Percentiles rank a stretch among this genome's conserved stretches.
phyloP scores from a whole-genome alignment of 2,797 vertebrate species.

The Remorina albescens region DNA sequence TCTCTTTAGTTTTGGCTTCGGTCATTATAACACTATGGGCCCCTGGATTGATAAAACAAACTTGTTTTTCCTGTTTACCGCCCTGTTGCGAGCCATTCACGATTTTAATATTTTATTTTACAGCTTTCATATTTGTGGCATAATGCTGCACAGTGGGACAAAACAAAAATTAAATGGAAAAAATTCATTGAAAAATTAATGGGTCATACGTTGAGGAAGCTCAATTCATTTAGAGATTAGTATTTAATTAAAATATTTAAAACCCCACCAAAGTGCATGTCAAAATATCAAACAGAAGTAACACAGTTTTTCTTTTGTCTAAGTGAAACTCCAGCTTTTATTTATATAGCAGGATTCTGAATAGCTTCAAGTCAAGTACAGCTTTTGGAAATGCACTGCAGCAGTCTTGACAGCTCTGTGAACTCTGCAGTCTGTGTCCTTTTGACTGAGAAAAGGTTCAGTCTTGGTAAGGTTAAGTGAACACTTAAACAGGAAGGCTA shows the following conservation, averaged over 20 bases:
- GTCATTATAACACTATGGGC: neutral
- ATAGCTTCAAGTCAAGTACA: neutral
- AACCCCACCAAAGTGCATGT: neutral
- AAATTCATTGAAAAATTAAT: neutral
- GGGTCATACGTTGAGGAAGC: neutral
- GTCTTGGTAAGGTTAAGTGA: conserved; percentile 8
- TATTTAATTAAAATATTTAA: conserved; percentile 14
- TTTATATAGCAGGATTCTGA: conserved; percentile 12
- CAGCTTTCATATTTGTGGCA: neutral
- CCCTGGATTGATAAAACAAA: neutral
- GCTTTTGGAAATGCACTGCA: conserved; percentile 20
- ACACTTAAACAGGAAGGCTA: conserved; percentile 5
- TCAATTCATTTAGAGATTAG: conserved; percentile 1
- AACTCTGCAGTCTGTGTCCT: conserved; percentile 6
- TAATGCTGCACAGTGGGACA: neutral
- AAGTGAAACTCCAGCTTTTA: neutral
- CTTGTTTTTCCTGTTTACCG: neutral
- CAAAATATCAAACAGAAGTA: neutral
- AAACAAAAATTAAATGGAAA: neutral
- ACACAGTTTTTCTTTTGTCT: neutral
- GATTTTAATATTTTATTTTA: neutral
- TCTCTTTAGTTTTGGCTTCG: neutral
- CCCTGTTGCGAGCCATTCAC: neutral
- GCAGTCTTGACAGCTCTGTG: neutral
- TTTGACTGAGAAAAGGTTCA: conserved; percentile 33